phyloP scores from a whole-genome alignment of 2,888 invertebrate species.

The Mesochorus sp. region DNA sequence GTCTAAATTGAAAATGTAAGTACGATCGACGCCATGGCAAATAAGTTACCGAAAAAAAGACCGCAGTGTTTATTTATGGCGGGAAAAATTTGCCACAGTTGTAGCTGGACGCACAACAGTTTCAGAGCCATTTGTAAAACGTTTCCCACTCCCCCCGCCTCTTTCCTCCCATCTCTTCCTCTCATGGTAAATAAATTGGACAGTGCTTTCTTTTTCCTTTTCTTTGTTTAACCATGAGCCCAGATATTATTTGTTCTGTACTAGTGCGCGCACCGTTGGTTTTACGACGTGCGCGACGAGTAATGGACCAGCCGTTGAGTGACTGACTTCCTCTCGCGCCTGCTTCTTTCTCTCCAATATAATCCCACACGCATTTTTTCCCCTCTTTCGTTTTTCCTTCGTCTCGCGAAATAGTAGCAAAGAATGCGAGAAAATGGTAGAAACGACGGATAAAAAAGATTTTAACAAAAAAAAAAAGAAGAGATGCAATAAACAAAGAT shows the following conservation, averaged over 20 bases:
- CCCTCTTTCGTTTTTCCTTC: neutral
- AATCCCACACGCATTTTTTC: no score
- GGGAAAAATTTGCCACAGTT: neutral
- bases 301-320: constrained; percentile 27
- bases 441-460: constrained; percentile 25
- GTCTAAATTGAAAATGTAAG: constrained; percentile 8
- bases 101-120: neutral
- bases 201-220: constrained; percentile 6
- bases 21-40: neutral
- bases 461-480: neutral
- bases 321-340: neutral
- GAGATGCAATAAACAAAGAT: neutral
- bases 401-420: neutral
- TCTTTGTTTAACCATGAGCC: neutral
- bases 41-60: constrained; percentile 24
- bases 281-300: constrained; percentile 4
- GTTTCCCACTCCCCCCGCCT: neutral
- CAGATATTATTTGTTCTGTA: constrained; percentile 28
- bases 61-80: neutral
- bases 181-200: constrained; percentile 26
- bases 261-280: neutral
- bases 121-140: constrained; percentile 27
- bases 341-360: neutral
- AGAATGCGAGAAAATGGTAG: neutral
- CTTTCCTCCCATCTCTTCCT: neutral